Evolutionary conservation across 2,888 invertebrate species (phyloP).

Genomic region (Eupithecia pulchellata): DNA sequence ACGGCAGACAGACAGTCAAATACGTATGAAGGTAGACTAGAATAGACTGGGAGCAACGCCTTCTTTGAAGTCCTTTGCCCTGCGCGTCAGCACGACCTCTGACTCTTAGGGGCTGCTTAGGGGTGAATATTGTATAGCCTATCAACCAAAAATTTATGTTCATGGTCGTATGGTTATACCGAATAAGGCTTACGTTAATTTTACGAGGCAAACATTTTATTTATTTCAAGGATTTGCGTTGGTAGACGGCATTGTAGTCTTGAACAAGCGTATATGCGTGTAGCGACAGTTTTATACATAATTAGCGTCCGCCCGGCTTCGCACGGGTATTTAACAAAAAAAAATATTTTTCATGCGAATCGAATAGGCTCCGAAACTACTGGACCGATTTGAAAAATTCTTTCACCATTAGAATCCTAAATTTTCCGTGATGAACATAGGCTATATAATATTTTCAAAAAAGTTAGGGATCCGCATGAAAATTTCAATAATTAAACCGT

Average conservation of each 20-base stretch:
- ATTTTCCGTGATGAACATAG: no score
- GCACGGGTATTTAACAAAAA: no score
- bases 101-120: conserved; percentile 9
- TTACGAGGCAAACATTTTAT: conserved; percentile 5
- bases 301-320: no score
- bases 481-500: no score
- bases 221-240: conserved; percentile 18
- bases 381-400: no score
- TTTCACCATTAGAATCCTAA: no score
- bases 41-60: conserved; percentile 35
- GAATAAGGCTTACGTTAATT: conserved; percentile 7
- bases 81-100: conserved; percentile 22
- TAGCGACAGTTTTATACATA: conserved; percentile 52
- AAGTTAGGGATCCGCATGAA: no score
- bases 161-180: not conserved
- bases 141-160: not conserved
- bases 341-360: no score
- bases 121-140: conserved; percentile 6
- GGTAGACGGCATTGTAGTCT: conserved; percentile 46
- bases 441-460: no score
- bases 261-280: conserved; percentile 69
- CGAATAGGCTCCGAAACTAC: no score
- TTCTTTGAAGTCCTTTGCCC: conserved; percentile 28
- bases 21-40: conserved; percentile 25
- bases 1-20: conserved; percentile 19